These are phyloP conservation scores for Tetramorium parvispinum DNA, from an alignment of 1,140 invertebrate species.

Conservation along the genomic window DNA sequence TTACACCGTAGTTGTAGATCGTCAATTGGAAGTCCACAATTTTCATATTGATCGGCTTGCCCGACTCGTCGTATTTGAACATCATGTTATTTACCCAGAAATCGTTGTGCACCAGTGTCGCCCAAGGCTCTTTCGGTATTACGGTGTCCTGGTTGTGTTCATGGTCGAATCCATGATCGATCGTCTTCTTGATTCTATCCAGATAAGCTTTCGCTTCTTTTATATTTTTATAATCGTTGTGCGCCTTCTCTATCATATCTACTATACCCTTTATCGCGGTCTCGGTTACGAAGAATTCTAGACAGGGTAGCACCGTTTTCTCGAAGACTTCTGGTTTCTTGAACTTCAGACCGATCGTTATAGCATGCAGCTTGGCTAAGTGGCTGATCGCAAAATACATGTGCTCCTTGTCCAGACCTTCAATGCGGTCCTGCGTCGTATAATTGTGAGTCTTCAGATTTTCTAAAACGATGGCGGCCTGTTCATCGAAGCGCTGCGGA, in stretches of 20 bases:
- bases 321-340: conserved; percentile 86
- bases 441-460: conserved; percentile 86
- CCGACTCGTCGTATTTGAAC: conserved; percentile 82
- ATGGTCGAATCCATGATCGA: conserved; percentile 63
- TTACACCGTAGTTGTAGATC: conserved; percentile 85
- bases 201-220: conserved; percentile 72
- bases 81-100: conserved; percentile 90
- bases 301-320: conserved; percentile 71
- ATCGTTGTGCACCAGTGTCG: conserved; percentile 87
- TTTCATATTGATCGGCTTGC: conserved; percentile 85
- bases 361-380: conserved; percentile 87
- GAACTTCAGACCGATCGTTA: conserved; percentile 85
- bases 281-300: conserved; percentile 67
- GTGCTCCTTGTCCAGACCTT: conserved; percentile 85
- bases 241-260: conserved; percentile 79
- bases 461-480: conserved; percentile 87
- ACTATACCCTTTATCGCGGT: conserved; percentile 70
- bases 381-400: conserved; percentile 85
- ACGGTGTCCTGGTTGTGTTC: no score
- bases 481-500: conserved; percentile 85
- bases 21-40: conserved; percentile 89
- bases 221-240: conserved; percentile 74
- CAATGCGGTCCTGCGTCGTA: conserved; percentile 85
- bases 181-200: conserved; percentile 74
- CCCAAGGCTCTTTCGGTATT: conserved; percentile 81